Percentiles rank a stretch among this genome's conserved stretches.
These are phyloP conservation scores for Lichenostomus cassidix DNA, from an alignment of 2,113 vertebrate genomes.

Conservation along the genomic window DNA sequence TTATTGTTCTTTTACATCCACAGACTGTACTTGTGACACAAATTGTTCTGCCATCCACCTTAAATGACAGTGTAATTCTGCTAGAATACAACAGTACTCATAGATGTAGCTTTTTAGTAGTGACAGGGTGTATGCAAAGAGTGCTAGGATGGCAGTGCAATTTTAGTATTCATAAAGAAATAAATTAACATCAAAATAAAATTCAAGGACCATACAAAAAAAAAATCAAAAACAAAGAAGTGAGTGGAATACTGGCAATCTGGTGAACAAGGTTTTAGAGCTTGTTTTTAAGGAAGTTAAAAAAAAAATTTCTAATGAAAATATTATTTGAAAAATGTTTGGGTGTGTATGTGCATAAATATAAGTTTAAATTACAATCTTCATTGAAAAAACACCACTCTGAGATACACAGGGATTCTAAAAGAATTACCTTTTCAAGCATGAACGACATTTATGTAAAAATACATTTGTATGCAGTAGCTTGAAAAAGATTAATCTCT, in stretches of 20 bases:
- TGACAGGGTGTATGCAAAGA: neutral
- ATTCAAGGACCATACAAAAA: neutral
- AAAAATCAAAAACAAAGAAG: neutral
- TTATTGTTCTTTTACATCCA: neutral
- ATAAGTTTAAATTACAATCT: neutral
- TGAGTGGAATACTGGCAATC: neutral
- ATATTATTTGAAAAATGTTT: neutral
- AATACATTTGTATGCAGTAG: neutral
- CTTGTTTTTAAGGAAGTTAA: neutral
- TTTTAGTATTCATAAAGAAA: slow-evolving; percentile 1
- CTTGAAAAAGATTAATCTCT: slow-evolving; percentile 6
- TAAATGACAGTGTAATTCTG: neutral
- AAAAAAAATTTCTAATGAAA: neutral
- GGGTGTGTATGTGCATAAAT: neutral
- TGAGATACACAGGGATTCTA: neutral
- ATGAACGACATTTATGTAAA: neutral
- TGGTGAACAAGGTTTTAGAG: neutral
- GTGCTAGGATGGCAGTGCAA: neutral
- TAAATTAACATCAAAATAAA: slow-evolving; percentile 25
- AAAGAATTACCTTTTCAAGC: neutral
- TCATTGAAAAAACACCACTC: neutral
- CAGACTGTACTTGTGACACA: neutral
- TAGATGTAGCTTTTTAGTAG: neutral
- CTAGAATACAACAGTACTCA: neutral
- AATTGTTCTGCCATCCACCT: neutral